A percentile compares a stretch with the other conserved stretches of the same genome.
Evolutionary conservation across 2,888 invertebrate species (phyloP).

Genomic region (Colostygia pectinataria): DNA sequence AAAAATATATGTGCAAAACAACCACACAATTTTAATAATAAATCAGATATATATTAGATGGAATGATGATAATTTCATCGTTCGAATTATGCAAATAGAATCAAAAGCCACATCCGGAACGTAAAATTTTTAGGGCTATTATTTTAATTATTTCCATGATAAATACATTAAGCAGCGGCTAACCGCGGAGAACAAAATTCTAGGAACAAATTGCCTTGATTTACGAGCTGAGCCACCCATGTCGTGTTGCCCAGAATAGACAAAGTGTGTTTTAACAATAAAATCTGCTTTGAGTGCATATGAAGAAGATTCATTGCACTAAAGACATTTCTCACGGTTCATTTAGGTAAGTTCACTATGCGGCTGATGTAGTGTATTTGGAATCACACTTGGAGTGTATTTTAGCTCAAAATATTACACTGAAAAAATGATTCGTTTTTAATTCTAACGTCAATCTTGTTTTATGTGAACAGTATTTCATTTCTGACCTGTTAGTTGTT

Average conservation of each 20-base stretch:
- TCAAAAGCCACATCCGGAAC: conserved; percentile 17
- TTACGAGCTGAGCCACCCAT: conserved; percentile 70
- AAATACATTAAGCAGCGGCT: conserved; percentile 27
- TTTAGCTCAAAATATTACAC: no score
- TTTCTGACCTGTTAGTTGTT: no score
- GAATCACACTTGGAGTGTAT: no score
- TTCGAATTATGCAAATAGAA: conserved; percentile 10
- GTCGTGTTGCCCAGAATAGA: conserved; percentile 64
- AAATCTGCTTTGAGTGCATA: conserved; percentile 9
- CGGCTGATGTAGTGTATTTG: no score
- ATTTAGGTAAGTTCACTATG: background rate
- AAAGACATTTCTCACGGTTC: conserved; percentile 8
- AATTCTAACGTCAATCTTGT: no score
- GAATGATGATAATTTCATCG: no score
- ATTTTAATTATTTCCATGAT: conserved; percentile 30
- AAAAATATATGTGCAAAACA: no score
- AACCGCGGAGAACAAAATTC: conserved; percentile 40
- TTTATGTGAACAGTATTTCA: no score
- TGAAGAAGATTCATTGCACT: conserved; percentile 12
- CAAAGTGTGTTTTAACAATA: conserved; percentile 39
- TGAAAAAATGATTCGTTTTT: no score
- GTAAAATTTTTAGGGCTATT: conserved; percentile 16
- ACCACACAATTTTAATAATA: no score
- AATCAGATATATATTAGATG: no score
- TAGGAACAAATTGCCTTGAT: conserved; percentile 74